Base-by-base conservation (phyloP, 2,113 vertebrate genomes). In the Eolophus roseicapilla region DNA sequence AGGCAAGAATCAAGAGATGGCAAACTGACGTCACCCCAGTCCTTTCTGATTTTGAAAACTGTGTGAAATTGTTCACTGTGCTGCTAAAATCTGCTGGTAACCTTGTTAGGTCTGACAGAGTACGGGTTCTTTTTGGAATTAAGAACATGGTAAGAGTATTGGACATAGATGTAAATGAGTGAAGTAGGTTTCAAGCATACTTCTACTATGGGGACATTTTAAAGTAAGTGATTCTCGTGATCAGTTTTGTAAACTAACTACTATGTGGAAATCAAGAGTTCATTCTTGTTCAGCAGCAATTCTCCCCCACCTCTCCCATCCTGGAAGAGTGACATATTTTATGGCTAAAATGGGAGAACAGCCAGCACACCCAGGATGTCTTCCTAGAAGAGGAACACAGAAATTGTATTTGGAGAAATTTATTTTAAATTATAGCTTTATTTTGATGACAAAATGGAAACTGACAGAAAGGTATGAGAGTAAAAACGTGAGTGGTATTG, bases 41-140 rank as follows among this genome's bases (percentile, higher is more conserved):
- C 49, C 68, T 74, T 83, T 77, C 68, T 83, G 53, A 81, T 77
- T 92, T 73, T 74, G 68, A 95, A 81, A 93, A 86, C 44, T 46
- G 46, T 76, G 79, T 92, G 88, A 90, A 90, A 60, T 74, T 70
- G 50, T 70, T 93, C 55, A 77, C 35, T 46, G 19, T 77, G 43
- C 47, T 90, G 86, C 73, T 95, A 83, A 93, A 94, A 94, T 92
- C 76, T 93, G 63, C 80, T 93, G 94, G 77, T 68, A 95, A 47
- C 50, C 69, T 89, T 16, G 2, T 68, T 83, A 88, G 60, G 47
- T 83, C 77, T 86, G 91, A 91, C 80, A 78, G 86, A 86, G 60
- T 74, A 44, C 91, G 93, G 81, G 77, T 84, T 90, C 59, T 64
- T 90, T 88, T 78, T 47, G 62, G 69, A 88, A 70, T 93, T 74